phyloP scores from a whole-genome alignment of 1,140 invertebrate species.

The Orchesella cincta region DNA sequence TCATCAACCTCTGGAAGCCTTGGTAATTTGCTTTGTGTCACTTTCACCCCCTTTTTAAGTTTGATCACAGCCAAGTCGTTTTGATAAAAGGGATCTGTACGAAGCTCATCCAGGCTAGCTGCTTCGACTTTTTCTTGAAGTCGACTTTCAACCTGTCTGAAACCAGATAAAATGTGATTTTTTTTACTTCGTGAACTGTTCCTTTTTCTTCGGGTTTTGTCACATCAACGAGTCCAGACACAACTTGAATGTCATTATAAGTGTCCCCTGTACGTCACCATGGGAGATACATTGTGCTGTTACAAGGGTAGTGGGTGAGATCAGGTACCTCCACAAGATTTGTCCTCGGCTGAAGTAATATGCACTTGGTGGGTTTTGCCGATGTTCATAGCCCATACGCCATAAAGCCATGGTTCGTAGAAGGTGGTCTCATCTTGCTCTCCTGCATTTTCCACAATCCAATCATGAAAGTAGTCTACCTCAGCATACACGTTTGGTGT shows the following conservation, averaged over 20 bases:
- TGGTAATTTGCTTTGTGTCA: background rate
- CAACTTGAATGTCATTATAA: background rate
- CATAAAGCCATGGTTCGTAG: background rate
- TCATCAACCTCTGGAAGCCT: background rate
- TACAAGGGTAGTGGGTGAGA: background rate
- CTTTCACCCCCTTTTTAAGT: background rate
- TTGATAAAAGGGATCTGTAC: background rate
- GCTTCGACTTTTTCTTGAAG: background rate
- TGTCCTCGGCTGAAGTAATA: background rate
- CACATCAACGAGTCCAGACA: background rate
- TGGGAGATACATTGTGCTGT: background rate
- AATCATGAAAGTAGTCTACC: background rate
- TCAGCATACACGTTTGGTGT: background rate
- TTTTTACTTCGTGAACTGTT: background rate
- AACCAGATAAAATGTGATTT: background rate
- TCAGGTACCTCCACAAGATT: conserved; percentile 8
- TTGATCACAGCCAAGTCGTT: background rate
- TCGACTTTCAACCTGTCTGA: background rate
- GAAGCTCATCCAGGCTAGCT: background rate
- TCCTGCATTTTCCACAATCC: conserved; percentile 9
- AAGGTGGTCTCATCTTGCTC: background rate
- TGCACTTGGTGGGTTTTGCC: background rate
- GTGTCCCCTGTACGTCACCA: background rate
- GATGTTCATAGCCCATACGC: background rate
- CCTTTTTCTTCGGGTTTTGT: background rate